phyloP scores from a whole-genome alignment of 2,888 invertebrate genomes.

The Trichacis sp. region DNA sequence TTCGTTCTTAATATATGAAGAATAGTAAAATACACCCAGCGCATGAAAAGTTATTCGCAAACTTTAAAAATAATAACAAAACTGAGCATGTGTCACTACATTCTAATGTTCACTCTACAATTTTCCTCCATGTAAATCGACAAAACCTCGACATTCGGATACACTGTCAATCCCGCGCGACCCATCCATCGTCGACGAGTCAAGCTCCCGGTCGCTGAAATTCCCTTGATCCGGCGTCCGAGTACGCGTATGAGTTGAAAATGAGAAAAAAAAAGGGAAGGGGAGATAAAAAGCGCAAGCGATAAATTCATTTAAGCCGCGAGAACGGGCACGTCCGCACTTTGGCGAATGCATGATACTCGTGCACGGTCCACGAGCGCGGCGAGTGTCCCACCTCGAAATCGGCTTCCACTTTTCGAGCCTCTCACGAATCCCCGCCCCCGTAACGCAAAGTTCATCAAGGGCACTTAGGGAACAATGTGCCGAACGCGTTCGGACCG shows the following conservation, averaged over 20 bases:
- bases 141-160: neutral
- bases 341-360: constrained; percentile 27
- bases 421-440: neutral
- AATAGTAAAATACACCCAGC: too few relatives aligned
- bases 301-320: constrained; percentile 31
- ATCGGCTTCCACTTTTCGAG: constrained; percentile 13
- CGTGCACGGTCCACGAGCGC: constrained; percentile 13
- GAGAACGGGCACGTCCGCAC: constrained; percentile 31
- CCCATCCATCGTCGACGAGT: neutral
- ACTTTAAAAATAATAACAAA: too few relatives aligned
- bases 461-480: neutral
- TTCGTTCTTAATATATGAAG: too few relatives aligned
- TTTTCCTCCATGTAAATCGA: too few relatives aligned
- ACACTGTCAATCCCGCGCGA: neutral
- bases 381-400: constrained; percentile 13
- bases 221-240: constrained; percentile 11
- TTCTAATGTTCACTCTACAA: too few relatives aligned
- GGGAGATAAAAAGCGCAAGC: constrained; percentile 8
- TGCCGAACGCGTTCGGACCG: neutral
- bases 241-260: constrained; percentile 2
- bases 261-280: neutral
- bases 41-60: too few relatives aligned
- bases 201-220: constrained; percentile 9
- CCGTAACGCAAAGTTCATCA: neutral
- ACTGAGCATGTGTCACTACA: too few relatives aligned